Evolutionary conservation across 2,797 vertebrate species (phyloP), one percentile per base, ranked within the genome.

Genomic region (Lycodopsis pacificus): DNA sequence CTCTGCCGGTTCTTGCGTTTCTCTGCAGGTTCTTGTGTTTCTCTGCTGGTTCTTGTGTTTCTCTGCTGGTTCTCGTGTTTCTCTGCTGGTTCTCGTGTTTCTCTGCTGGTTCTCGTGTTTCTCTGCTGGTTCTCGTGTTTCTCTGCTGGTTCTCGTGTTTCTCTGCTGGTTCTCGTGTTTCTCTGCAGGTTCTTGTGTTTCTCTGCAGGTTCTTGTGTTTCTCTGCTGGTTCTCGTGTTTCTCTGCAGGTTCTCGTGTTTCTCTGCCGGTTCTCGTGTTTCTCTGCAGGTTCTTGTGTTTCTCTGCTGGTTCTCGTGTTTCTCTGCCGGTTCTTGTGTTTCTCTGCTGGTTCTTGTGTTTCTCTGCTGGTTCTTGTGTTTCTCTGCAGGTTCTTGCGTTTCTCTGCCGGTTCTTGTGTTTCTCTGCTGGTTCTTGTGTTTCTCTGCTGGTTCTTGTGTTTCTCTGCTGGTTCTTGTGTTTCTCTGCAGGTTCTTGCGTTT

Each of bases 1-100:
- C n/a, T n/a, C n/a, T n/a, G n/a, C n/a, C n/a, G 76, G 51, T 79
- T n/a, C 56, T 46, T 36, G 32, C 69, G n/a, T 87, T 81, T 68
- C 76, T 71, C 58, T 40, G 58, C 79, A 38, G 36, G 14, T 72
- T 80, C 59, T 71, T 11, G n/a, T n/a, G n/a, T n/a, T n/a, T n/a
- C n/a, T n/a, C n/a, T n/a, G n/a, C n/a, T n/a, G 76, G 51, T 79
- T n/a, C 56, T 46, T 36, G 32, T 71, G n/a, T 87, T 81, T 68
- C 76, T 71, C 58, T 40, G 58, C 79, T 42, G 36, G 14, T 72
- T 80, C 59, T 71, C n/a, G n/a, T n/a, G n/a, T n/a, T n/a, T n/a
- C n/a, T n/a, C n/a, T n/a, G n/a, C n/a, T n/a, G 76, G 51, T 79
- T n/a, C 56, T 46, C 32, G 32, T 71, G n/a, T 87, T 81, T 68